Conservation (phyloP, 64 coral and sea anemone species). For the Actinia tenebrosa region DNA sequence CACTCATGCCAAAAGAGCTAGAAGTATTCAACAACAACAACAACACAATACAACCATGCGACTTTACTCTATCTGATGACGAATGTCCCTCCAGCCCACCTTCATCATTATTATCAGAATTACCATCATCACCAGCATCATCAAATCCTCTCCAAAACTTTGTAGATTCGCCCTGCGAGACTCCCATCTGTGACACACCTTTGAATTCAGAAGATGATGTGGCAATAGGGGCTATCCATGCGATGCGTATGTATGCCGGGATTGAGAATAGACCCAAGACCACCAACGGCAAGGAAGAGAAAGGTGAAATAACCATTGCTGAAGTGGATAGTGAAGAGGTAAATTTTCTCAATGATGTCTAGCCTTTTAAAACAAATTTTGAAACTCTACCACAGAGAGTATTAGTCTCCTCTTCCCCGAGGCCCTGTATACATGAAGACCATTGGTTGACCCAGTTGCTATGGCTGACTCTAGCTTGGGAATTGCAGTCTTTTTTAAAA, state of each 20-base stretch:
- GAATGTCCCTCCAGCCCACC: slow-evolving; percentile 32
- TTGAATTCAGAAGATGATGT: neutral
- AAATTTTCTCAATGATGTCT: neutral
- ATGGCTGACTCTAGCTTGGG: no score
- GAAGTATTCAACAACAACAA: slow-evolving; percentile 54
- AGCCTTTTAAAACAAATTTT: no score
- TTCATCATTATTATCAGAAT: slow-evolving; percentile 28
- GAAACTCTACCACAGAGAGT: no score
- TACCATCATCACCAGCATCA: slow-evolving; percentile 36
- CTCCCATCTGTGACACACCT: slow-evolving; percentile 19
- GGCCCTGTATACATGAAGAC: no score
- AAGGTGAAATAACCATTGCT: neutral
- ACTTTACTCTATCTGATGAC: slow-evolving; percentile 38
- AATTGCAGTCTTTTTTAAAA: no score
- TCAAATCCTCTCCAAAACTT: slow-evolving; percentile 14
- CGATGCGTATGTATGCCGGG: slow-evolving; percentile 54
- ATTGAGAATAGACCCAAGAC: slow-evolving; percentile 2
- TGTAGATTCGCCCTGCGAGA: slow-evolving; percentile 32
- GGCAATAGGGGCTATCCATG: neutral
- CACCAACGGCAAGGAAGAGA: neutral
- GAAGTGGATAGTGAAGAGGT: slow-evolving; percentile 17
- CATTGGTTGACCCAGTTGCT: no score
- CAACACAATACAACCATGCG: neutral
- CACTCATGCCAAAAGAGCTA: slow-evolving; percentile 48
- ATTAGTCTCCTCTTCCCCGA: no score